Evolutionary conservation across 1,140 invertebrate genomes (phyloP).

Genomic region (Sitobion miscanthi): DNA sequence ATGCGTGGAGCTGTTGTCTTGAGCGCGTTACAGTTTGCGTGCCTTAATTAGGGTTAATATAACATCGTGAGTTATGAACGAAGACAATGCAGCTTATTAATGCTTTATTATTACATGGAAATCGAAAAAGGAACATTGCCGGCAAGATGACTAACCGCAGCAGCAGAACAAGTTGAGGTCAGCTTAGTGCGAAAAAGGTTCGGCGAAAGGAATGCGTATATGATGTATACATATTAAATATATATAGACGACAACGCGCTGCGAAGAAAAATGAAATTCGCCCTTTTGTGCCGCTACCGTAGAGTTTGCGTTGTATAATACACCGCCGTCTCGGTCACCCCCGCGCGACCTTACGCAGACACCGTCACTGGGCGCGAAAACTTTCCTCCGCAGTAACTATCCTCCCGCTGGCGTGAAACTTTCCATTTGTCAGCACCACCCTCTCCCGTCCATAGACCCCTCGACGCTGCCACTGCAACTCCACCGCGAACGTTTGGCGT

Average conservation of each 20-base stretch:
- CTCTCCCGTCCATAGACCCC: not conserved
- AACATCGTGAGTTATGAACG: not conserved
- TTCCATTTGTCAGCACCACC: conserved; percentile 10
- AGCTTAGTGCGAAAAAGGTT: not conserved
- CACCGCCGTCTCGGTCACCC: not conserved
- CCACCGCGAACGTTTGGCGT: not conserved
- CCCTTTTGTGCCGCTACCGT: not conserved
- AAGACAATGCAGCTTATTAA: not conserved
- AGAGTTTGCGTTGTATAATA: not conserved
- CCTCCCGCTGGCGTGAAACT: not conserved
- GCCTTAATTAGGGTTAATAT: not conserved
- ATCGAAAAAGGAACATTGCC: not conserved
- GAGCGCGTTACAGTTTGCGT: not conserved
- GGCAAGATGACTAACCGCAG: not conserved
- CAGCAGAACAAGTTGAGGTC: not conserved
- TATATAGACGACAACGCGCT: not conserved
- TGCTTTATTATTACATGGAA: not conserved
- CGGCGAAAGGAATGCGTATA: not conserved
- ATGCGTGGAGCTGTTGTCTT: not conserved
- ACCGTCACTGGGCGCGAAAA: not conserved
- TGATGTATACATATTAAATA: conserved; percentile 4
- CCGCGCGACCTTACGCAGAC: not conserved
- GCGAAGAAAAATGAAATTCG: not conserved
- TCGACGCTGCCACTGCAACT: not conserved
- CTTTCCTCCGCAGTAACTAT: conserved; percentile 2